Base-by-base conservation (phyloP, 1,140 invertebrate genomes). In the Proctacanthus coquilletti region DNA sequence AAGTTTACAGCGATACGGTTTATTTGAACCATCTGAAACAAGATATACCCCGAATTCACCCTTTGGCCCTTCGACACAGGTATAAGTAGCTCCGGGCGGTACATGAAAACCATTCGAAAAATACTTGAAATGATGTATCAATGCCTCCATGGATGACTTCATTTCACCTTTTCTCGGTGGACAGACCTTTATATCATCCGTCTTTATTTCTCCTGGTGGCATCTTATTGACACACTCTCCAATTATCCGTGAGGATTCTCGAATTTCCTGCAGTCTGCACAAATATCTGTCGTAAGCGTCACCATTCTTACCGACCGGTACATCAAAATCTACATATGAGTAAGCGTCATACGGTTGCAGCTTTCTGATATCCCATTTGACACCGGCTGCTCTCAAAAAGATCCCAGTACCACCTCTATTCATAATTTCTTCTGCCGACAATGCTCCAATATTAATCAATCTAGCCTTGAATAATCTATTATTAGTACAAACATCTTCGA, bases 291-390 rank as follows among this genome's bases (percentile, higher is more conserved):
- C 87, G 49, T 86, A 91, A 48, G 75, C 80, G 53, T 92, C 87
- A 13, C 88, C 87, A 47, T 82, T 77, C 6, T 60, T 68, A 13
- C 87, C 87, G 34, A 92, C 69, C 3, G 80, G 77, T 5, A 89
- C 70, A 61, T 93, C 83, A 63, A 92, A 92, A 4, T 92, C 82
- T 18, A 89, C 68, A 43, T 80, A 58, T 44, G 80, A 76, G 50
- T 92, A 92, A 18, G 74, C 78, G 60, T 91, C 86, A 52, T 92
- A 92, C 0, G 88, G 88, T 45, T 80, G 72, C 11, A 71, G 62
- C 58, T 88, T 86, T 5, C 87, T 62, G 8, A 93, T 49, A 63
- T 92, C 88, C 85, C 86, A 93, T 58, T 88, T 87, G 21, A 92
- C 75, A 36, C 87, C 88, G 4, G 79, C 76, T 25, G 76, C 77